Base-by-base conservation (phyloP, 2,888 invertebrate species). In the Sepioteuthis lessoniana region DNA sequence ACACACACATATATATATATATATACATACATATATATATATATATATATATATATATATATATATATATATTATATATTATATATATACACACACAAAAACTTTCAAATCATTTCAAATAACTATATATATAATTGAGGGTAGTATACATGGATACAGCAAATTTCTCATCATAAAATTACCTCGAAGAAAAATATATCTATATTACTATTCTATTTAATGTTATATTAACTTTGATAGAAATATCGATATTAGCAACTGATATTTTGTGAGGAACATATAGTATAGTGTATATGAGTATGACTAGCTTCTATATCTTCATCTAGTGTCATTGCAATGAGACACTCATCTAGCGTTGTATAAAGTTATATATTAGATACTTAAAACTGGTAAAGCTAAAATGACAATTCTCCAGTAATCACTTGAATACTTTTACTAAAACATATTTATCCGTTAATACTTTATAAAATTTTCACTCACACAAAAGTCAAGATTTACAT, bases 21-120 rank as follows among this genome's bases (percentile, higher is more conserved):
- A n/a, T 76, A 76, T 76, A n/a, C n/a, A 76, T 76, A n/a, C n/a
- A 76, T 76, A n/a, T 28, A 25, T 28, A 28, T 28, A 28, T 60
- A 28, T n/a, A 76, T 76, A 76, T 76, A 76, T 76, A 76, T 76
- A 76, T 76, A 76, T 76, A 76, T 76, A 76, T 76, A n/a, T 76
- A 76, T 76, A 76, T 76, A 76, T 55, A 55, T 55, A 28, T 55
- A 25, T n/a, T n/a, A n/a, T n/a, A n/a, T n/a, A n/a, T n/a, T 25
- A 25, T 55, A 25, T 55, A 25, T 55, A 25, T 55, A 25, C 25
- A 25, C 25, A 2, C 21, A 0, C 42, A 42, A 47, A 47, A 47
- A 46, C 10, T 1, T 19, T 16, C 10, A 47, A 16, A 16, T 47
- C 16, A 47, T 47, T 47, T 47, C 47, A 47, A 47, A 47, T 47